A percentile compares a stretch with the other conserved stretches of the same genome.
These are phyloP conservation scores for Hylomyscus alleni DNA, from an alignment of 2,797 vertebrate species.

Conservation along the genomic window DNA sequence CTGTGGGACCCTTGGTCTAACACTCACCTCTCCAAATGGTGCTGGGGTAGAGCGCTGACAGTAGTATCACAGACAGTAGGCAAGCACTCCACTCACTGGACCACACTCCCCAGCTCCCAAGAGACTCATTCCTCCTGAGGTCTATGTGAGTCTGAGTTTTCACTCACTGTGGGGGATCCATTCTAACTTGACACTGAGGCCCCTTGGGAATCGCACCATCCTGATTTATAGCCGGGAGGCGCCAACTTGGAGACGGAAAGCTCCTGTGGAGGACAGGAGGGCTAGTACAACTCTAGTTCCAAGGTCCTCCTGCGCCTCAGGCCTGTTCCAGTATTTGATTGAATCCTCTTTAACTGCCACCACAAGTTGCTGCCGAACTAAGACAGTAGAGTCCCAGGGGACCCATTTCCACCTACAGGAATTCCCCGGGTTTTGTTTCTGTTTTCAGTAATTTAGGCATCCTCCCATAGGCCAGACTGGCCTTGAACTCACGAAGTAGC, in stretches of 20 bases:
- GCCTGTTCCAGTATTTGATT: background rate
- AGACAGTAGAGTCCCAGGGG: background rate
- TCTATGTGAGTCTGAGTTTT: background rate
- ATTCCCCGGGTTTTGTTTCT: background rate
- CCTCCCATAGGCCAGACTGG: background rate
- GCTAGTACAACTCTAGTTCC: background rate
- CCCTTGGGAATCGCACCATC: background rate
- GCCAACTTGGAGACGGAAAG: background rate
- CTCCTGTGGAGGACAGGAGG: background rate
- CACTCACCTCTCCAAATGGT: background rate
- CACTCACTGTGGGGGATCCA: background rate
- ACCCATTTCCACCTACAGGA: background rate
- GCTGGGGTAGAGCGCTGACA: too few relatives aligned
- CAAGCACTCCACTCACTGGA: background rate
- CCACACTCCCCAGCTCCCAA: background rate
- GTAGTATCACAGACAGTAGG: fast-evolving
- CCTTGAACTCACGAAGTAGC: background rate
- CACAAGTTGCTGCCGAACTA: too few relatives aligned
- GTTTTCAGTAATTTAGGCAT: background rate
- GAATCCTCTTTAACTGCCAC: fast-evolving
- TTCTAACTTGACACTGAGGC: background rate
- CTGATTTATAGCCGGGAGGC: background rate
- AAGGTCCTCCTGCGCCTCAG: background rate
- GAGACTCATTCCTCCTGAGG: background rate
- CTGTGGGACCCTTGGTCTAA: background rate